A percentile compares a stretch with the other conserved stretches of the same genome.
phyloP scores from a whole-genome alignment of 2,888 invertebrate genomes.

The Hipparchia semele region DNA sequence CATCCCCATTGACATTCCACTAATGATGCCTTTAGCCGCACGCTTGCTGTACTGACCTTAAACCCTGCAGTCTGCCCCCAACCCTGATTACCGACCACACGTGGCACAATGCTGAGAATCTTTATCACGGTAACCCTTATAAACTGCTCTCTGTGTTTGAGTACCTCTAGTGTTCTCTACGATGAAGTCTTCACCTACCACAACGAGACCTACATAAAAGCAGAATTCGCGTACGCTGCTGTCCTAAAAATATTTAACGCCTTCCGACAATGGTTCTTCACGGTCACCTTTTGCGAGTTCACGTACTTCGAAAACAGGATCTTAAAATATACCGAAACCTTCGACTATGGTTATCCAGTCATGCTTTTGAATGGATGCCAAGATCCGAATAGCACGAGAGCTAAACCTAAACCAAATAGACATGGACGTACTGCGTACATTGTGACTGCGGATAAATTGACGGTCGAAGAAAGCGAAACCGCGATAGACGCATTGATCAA shows the following conservation, averaged over 20 bases:
- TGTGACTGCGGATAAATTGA: conserved; percentile 63
- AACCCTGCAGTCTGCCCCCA: conserved; percentile 53
- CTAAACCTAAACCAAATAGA: conserved; percentile 67
- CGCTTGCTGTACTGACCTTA: conserved; percentile 53
- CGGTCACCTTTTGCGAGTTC: conserved; percentile 73
- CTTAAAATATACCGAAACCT: conserved; percentile 69
- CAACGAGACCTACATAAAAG: conserved; percentile 56
- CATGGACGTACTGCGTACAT: conserved; percentile 72
- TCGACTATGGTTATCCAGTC: conserved; percentile 67
- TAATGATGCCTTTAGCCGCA: conserved; percentile 62
- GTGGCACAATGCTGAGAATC: conserved; percentile 49
- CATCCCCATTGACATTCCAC: conserved; percentile 53
- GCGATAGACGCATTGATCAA: conserved; percentile 60
- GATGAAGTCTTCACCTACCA: conserved; percentile 63
- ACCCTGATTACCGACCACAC: conserved; percentile 44
- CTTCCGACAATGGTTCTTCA: conserved; percentile 74
- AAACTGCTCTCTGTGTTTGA: conserved; percentile 43
- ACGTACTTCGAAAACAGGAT: conserved; percentile 76
- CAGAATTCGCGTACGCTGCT: conserved; percentile 63
- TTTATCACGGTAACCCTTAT: conserved; percentile 47
- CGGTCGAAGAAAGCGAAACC: conserved; percentile 61
- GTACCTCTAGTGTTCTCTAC: conserved; percentile 50
- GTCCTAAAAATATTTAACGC: conserved; percentile 69
- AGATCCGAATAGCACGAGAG: conserved; percentile 53
- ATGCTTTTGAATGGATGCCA: conserved; percentile 71